Conservation (phyloP, 2,888 invertebrate species). For the Leptothorax acervorum region DNA sequence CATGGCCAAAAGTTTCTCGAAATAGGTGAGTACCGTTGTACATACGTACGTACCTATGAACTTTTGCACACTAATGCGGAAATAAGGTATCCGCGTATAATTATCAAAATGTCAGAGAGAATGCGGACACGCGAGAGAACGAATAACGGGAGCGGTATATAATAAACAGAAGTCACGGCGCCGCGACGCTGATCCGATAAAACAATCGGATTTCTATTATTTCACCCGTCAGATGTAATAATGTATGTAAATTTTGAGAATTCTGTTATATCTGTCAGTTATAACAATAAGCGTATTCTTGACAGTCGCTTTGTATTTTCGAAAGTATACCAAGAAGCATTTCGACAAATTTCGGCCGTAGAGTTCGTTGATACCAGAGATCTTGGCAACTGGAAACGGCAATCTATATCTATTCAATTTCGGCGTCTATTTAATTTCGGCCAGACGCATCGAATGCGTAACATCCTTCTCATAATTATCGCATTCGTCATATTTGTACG, state of each 20-base stretch:
- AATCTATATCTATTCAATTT: not conserved
- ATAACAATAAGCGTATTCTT: not conserved
- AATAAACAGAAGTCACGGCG: not conserved
- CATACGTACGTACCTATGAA: conserved; percentile 51
- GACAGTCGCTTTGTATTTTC: not conserved
- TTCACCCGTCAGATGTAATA: not conserved
- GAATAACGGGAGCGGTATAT: not conserved
- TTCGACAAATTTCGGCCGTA: conserved; percentile 23
- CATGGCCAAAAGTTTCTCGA: conserved; percentile 75
- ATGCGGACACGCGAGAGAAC: conserved; percentile 4
- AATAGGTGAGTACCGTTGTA: conserved; percentile 72
- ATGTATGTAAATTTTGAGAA: not conserved
- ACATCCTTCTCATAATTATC: not conserved
- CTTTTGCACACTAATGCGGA: conserved; percentile 59
- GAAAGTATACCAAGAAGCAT: conserved; percentile 6
- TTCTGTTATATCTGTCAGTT: not conserved
- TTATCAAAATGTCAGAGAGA: conserved; percentile 36
- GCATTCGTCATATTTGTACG: not conserved
- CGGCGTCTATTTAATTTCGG: conserved; percentile 27
- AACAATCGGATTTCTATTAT: not conserved
- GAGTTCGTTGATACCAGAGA: conserved; percentile 60
- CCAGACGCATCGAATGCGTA: conserved; percentile 27
- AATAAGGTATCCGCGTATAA: conserved; percentile 53
- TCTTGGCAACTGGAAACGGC: conserved; percentile 55
- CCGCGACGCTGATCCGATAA: not conserved